A percentile compares a stretch with the other conserved stretches of the same genome.
Evolutionary conservation across 2,797 vertebrate species (phyloP).

Genomic region (Eospalax fontanierii): DNA sequence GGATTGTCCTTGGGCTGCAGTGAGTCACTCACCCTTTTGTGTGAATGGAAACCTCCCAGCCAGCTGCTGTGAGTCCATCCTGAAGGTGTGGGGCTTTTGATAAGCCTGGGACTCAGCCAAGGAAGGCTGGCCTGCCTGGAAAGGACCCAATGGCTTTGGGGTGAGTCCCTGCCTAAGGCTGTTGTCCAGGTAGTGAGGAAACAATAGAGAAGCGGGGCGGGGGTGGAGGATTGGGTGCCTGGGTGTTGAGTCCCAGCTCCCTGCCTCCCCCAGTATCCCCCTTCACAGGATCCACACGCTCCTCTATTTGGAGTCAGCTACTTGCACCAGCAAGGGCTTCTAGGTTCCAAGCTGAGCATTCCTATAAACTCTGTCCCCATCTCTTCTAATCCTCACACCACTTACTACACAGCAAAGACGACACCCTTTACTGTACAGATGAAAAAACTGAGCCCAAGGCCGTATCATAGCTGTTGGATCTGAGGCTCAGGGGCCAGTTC

Average conservation of each 20-base stretch:
- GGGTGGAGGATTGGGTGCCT: background rate
- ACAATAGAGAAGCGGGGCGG: background rate
- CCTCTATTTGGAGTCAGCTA: background rate
- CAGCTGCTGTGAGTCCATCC: background rate
- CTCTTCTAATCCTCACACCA: background rate
- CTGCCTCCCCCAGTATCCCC: rapidly evolving
- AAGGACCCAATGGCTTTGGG: rapidly evolving
- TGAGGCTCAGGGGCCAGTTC: background rate
- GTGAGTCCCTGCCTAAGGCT: too few species aligned
- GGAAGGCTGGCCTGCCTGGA: conserved; percentile 4
- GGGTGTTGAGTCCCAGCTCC: rapidly evolving
- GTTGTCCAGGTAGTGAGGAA: background rate
- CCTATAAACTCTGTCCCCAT: background rate
- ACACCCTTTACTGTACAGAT: background rate
- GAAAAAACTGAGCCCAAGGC: background rate
- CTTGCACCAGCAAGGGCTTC: background rate
- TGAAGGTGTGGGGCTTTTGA: background rate
- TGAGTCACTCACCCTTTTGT: conserved; percentile 30
- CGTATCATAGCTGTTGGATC: background rate
- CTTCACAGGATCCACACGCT: too few species aligned
- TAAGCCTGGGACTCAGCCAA: background rate
- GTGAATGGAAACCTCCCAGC: background rate
- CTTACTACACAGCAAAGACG: background rate
- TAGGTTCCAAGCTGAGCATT: background rate
- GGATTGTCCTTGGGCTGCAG: conserved; percentile 42